Conservation (phyloP, 2,888 invertebrate species). For the Drosophila quasianomalipes region DNA sequence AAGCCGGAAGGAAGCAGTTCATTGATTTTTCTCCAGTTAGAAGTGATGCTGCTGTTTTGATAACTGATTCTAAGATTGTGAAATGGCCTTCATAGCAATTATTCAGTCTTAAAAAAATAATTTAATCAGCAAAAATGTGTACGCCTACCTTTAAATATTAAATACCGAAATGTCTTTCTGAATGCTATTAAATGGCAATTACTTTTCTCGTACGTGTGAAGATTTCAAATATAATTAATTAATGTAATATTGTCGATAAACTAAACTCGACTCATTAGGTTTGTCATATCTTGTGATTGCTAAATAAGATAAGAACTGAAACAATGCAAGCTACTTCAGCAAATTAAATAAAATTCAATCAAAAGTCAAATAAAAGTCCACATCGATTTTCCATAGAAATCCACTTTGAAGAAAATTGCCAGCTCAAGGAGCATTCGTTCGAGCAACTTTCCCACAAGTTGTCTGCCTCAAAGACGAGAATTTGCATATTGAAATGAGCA, state of each 20-base stretch:
- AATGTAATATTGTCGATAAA: not conserved
- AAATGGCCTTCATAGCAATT: not conserved
- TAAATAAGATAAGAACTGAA: conserved; percentile 7
- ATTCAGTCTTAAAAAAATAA: not conserved
- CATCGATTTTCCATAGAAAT: conserved; percentile 15
- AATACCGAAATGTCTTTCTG: not conserved
- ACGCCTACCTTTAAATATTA: not conserved
- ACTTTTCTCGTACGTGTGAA: not conserved
- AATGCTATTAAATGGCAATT: not conserved
- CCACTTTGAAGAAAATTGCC: conserved; percentile 34
- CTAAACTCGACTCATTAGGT: not conserved
- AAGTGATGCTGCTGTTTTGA: not conserved
- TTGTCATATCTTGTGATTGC: not conserved
- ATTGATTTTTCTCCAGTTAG: conserved; percentile 25
- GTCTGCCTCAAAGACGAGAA: conserved; percentile 24
- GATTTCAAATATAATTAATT: not conserved
- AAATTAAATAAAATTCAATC: conserved; percentile 43
- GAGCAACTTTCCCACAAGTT: conserved; percentile 44
- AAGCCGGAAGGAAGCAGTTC: conserved; percentile 19
- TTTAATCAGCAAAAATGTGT: not conserved
- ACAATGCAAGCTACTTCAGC: conserved; percentile 13
- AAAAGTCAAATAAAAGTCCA: conserved; percentile 45
- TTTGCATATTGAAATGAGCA: conserved; percentile 56
- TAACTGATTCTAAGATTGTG: not conserved
- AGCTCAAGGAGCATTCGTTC: conserved; percentile 38